Evolutionary conservation across 2,113 vertebrate genomes (phyloP).

Genomic region (Ictalurus punctatus): DNA sequence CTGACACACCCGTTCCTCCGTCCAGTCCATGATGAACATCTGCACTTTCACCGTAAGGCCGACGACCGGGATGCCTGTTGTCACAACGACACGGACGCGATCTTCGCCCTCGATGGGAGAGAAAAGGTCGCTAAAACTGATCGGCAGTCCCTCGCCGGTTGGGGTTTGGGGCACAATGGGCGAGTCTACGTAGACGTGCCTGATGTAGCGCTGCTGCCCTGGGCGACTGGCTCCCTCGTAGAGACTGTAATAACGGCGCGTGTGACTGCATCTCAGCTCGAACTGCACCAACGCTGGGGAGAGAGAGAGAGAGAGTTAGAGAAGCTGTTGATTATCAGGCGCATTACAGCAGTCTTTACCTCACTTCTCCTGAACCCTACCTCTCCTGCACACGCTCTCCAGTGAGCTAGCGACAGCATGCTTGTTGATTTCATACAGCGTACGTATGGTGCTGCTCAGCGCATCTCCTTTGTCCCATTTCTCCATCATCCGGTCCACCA

Average conservation of each 20-base stretch:
- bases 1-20: conserved; percentile 56
- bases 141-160: conserved; percentile 35
- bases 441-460: conserved; percentile 53
- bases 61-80: conserved; percentile 66
- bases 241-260: conserved; percentile 53
- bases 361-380: conserved; percentile 34
- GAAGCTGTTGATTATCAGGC: not conserved
- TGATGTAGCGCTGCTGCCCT: conserved; percentile 59
- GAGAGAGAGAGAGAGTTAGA: not conserved
- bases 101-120: conserved; percentile 19
- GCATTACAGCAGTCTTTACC: not conserved
- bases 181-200: conserved; percentile 62
- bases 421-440: conserved; percentile 55
- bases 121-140: conserved; percentile 63
- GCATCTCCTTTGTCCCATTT: conserved; percentile 52
- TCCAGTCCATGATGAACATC: conserved; percentile 71
- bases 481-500: conserved; percentile 70
- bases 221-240: conserved; percentile 64
- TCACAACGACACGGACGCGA: conserved; percentile 61
- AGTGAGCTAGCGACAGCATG: conserved; percentile 41
- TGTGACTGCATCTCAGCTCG: conserved; percentile 50
- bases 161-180: conserved; percentile 49
- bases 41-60: conserved; percentile 63
- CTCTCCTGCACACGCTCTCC: conserved; percentile 56
- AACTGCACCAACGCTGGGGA: conserved; percentile 56